Conservation (phyloP, 2,888 invertebrate genomes). For the Cactoblastis cactorum region DNA sequence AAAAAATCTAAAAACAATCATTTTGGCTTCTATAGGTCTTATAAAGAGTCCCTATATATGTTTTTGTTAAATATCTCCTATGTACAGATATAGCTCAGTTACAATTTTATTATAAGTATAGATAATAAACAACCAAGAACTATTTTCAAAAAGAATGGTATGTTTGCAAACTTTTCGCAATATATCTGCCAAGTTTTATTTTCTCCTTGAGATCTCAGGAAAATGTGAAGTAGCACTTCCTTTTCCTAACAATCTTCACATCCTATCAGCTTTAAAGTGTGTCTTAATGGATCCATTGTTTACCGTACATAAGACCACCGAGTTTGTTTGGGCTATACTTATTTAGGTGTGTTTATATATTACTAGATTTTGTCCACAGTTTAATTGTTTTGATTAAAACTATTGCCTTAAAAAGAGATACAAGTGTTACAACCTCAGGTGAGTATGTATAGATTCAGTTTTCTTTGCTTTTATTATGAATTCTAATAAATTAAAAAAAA, state of each 20-base stretch:
- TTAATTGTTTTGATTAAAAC: no score
- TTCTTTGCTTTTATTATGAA: no score
- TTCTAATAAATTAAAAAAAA: no score
- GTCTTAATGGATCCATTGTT: slow-evolving; percentile 8
- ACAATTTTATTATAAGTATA: no score
- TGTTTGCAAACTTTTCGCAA: background rate
- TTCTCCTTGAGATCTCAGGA: slow-evolving; percentile 8
- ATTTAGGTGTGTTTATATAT: background rate
- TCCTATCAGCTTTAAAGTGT: slow-evolving; percentile 8
- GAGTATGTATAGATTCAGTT: no score
- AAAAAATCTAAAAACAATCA: no score
- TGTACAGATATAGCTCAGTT: no score
- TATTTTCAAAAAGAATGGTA: background rate
- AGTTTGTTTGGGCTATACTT: slow-evolving; percentile 1
- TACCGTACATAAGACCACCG: background rate
- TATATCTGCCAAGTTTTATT: background rate
- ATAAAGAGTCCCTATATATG: no score
- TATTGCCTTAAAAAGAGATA: no score
- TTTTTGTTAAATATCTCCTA: no score
- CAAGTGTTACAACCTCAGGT: no score
- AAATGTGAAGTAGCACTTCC: slow-evolving; percentile 7
- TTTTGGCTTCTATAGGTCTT: no score
- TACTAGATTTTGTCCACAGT: background rate
- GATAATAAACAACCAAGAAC: background rate
- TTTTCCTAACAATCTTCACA: slow-evolving; percentile 5